Evolutionary conservation across 2,797 vertebrate genomes (phyloP), one percentile per base, ranked within the genome.

Genomic region (Cryptoblepharus egeriae): DNA sequence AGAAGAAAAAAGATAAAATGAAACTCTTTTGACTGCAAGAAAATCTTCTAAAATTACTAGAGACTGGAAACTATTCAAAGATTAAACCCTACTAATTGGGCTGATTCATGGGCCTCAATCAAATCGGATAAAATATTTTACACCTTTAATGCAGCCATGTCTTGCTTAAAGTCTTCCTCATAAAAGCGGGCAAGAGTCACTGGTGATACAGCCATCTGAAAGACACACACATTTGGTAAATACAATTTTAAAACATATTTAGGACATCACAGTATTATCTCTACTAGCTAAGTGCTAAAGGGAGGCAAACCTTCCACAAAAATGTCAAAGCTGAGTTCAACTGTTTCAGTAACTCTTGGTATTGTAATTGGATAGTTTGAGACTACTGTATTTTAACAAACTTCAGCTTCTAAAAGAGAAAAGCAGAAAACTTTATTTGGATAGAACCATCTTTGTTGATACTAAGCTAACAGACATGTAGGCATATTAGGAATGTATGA

Each of bases 81-180:
- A 26, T 69, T 69, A 69, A 42, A 68, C 20, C 35, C 65, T 22
- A 18, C 6, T 22, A 6, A 32, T 1, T 16, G 32, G 64, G 64
- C n/a, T 22, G 28, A n/a, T 3, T 13, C 11, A 15, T 39, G 20
- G 35, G 37, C 65, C 49, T 52, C 49, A 52, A 30, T 60, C 64
- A 22, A 72, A n/a, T 2, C 58, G 10, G 91, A 87, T 58, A 85
- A 82, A 86, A 64, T 9, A 75, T 85, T 42, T n/a, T 85, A 8
- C 88, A 98, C 99, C 97, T 97, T 97, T 88, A 99, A 94, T 15
- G 96, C 93, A 52, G 95, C 88, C 98, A 99, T 99, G 74, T 99
- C 98, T 88, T 94, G 96, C 92, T 98, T 99, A 93, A 99, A 99
- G 74, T 97, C 97, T 63, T 99, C 98, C 92, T 99, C 99, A 52